Percentiles rank a stretch among this genome's conserved stretches.
These are phyloP conservation scores for Drosophila birchii DNA, from an alignment of 2,888 invertebrate species.

Conservation along the genomic window DNA sequence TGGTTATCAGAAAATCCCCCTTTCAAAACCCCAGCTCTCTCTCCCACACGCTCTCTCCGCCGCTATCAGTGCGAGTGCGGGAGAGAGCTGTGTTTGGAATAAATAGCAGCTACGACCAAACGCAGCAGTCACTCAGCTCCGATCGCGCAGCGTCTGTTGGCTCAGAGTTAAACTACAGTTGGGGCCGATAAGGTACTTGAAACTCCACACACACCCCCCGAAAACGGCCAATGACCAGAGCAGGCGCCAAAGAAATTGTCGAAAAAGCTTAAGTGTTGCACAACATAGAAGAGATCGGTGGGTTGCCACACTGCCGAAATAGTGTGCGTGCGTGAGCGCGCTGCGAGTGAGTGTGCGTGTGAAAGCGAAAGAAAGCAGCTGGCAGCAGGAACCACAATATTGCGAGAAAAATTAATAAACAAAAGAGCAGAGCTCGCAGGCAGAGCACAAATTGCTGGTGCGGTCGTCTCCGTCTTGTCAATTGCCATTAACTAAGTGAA, in stretches of 20 bases:
- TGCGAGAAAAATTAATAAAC: slow-evolving; percentile 60
- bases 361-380: slow-evolving; percentile 65
- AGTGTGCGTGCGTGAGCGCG: slow-evolving; percentile 26
- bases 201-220: not conserved
- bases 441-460: slow-evolving; percentile 43
- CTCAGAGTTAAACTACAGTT: slow-evolving; percentile 45
- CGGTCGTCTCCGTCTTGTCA: slow-evolving; percentile 30
- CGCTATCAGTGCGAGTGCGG: slow-evolving; percentile 10
- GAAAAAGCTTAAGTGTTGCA: slow-evolving; percentile 1
- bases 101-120: slow-evolving; percentile 29
- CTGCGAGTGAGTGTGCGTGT: slow-evolving; percentile 42
- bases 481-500: slow-evolving; percentile 43
- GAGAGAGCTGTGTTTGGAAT: slow-evolving; percentile 25
- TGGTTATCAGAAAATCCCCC: slow-evolving; percentile 54
- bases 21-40: slow-evolving; percentile 24
- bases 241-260: slow-evolving; percentile 3
- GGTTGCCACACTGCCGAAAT: slow-evolving; percentile 27
- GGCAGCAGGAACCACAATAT: slow-evolving; percentile 54
- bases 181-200: slow-evolving; percentile 47
- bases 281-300: not conserved
- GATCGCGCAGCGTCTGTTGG: slow-evolving; percentile 22
- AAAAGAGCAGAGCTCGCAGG: slow-evolving; percentile 42
- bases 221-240: not conserved
- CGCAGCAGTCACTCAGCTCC: slow-evolving; percentile 29
- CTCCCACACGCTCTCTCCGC: slow-evolving; percentile 11